Conservation (phyloP, 2,113 vertebrate genomes). For the Patagioenas fasciata region DNA sequence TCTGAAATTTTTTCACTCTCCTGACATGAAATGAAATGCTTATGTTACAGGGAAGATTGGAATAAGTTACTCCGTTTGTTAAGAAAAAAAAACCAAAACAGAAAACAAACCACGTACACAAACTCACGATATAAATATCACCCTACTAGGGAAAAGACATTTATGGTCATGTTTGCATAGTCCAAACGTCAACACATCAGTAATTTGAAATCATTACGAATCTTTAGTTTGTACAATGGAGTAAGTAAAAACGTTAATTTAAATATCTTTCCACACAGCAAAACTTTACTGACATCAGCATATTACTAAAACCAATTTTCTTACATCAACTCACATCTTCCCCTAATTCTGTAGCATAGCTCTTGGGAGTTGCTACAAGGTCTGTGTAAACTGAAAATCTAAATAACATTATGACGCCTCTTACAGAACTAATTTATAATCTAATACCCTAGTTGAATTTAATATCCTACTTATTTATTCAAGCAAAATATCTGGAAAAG, state of each 20-base stretch:
- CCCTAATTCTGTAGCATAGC: constrained; percentile 93
- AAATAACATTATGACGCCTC: constrained; percentile 95
- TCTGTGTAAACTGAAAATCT: constrained; percentile 94
- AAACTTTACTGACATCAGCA: constrained; percentile 90
- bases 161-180: constrained; percentile 44
- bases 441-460: constrained; percentile 93
- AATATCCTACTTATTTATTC: constrained; percentile 93
- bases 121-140: constrained; percentile 30
- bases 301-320: constrained; percentile 98
- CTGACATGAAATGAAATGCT: background rate
- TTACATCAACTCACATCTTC: constrained; percentile 97
- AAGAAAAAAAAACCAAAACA: background rate
- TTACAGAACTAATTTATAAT: constrained; percentile 99
- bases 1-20: background rate
- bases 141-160: constrained; percentile 49
- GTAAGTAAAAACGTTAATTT: constrained; percentile 74
- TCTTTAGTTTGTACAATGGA: constrained; percentile 72
- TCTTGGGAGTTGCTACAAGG: constrained; percentile 96
- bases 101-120: background rate
- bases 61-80: background rate
- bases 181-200: constrained; percentile 56
- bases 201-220: constrained; percentile 71
- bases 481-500: constrained; percentile 84
- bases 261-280: constrained; percentile 80
- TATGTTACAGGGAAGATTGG: background rate